Base-by-base conservation (phyloP, 2,888 invertebrate genomes). In the Nudaria mundana region DNA sequence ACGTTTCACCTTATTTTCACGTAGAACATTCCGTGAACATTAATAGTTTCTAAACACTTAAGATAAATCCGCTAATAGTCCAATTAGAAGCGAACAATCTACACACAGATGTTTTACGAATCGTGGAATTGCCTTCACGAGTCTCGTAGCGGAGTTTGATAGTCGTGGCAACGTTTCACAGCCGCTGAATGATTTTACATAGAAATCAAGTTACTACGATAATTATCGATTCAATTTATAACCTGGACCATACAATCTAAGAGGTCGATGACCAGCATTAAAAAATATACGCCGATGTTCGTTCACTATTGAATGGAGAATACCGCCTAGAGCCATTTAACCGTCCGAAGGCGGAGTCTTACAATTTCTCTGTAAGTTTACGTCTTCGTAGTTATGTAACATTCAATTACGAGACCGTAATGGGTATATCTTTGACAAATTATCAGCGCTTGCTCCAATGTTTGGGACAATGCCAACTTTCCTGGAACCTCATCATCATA, bases 141-240 rank as follows among this genome's bases (percentile, higher is more conserved):
- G 44, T 22, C 10, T 30, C 20, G 25, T 48, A 37, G 44, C 44
- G 53, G 54, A 63, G 57, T 63, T 62, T 57, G 63, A 64, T 55
- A 50, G 62, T 52, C 57, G 56, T 48, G 54, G 56, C 56, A 56
- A 57, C 58, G 67, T 70, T 78, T 79, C 75, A 76, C 79, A 52
- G 24, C 63, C 54, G 63, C 64, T 65, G 59, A 71, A 61, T 24
- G 69, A 72, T 78, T 81, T 80, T 79, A 76, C 80, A 76, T 77
- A 73, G 73, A 76, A 71, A 78, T 74, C 70, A 60, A 54, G 56
- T 60, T 56, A 71, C 70, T 69, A 71, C 71, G 71, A 76, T 75
- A 72, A 76, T 73, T 71, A 80, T 79, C 78, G 77, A 75, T 76
- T 75, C 72, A 71, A 81, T 81, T 76, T 80, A 78, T 78, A 75